Base-by-base conservation (phyloP, 2,797 vertebrate genomes). In the Chelmon rostratus region DNA sequence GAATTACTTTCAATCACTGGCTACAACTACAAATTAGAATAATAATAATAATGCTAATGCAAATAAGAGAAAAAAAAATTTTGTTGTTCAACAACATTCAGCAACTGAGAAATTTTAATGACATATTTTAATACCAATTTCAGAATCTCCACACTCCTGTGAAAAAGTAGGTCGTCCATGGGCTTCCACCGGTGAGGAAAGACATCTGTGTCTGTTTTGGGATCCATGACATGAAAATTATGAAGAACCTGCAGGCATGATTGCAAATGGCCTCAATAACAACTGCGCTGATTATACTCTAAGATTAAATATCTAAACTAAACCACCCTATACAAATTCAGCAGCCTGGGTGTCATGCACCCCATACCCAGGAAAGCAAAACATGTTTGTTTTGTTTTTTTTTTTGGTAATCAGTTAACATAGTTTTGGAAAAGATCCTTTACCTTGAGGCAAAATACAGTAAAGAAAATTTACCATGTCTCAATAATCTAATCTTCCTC, bases 401-500 rank as follows among this genome's bases (percentile, higher is more conserved):
- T 59, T 61, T 28, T n/a, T 75, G 37, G 3, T 54, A 23, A 82
- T 69, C 28, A 46, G 33, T 61, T 62, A 23, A 63, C 66, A 28
- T 46, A 61, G 56, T 61, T 73, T 49, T 21, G 12, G 50, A 64
- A 65, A 61, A 49, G 44, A 18, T 1, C 19, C 5, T 58, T 78
- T 67, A 38, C 68, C 79, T 68, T 6, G 3, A 81, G 69, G 84
- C 67, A 63, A 79, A 74, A 52, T 57, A 53, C 9, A 67, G 70
- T 74, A 49, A 73, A 86, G 35, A 59, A 76, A 79, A 69, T 56
- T 47, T 42, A 76, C 49, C 61, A 78, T 61, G 62, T 68, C 80
- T 79, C 38, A 70, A 74, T 81, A 85, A 89, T 85, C 44, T 76
- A 85, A 88, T 90, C 47, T 78, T 44, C 25, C 50, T 78, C 21